A percentile compares a stretch with the other conserved stretches of the same genome.
Conservation (phyloP, 64 coral and sea anemone species). For the Anthopleura sola region DNA sequence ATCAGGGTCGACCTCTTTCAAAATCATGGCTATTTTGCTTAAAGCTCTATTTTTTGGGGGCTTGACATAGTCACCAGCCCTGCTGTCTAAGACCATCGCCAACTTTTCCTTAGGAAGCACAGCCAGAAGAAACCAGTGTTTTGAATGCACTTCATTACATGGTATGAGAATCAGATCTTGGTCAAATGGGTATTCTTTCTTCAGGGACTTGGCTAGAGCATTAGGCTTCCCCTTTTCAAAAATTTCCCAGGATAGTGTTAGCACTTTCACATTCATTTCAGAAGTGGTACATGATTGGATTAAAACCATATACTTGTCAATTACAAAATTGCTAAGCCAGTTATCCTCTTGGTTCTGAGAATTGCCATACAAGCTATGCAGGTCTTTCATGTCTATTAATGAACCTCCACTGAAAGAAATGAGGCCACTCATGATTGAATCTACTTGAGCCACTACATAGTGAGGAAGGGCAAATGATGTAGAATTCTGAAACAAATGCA, state of each 20-base stretch:
- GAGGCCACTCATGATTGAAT: no score
- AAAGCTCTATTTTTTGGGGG: constrained; percentile 29
- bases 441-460: no score
- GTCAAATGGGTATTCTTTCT: constrained; percentile 9
- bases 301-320: no score
- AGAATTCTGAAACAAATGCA: no score
- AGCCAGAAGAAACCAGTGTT: constrained; percentile 58
- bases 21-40: constrained; percentile 68
- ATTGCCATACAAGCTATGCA: no score
- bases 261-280: constrained; percentile 45
- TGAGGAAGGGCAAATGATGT: no score
- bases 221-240: neutral
- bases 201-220: neutral
- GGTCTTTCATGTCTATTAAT: no score
- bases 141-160: constrained; percentile 31
- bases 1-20: no score
- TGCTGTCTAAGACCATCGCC: constrained; percentile 46
- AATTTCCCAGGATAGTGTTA: constrained; percentile 23
- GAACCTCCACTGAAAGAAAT: no score
- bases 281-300: constrained; percentile 60
- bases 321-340: no score
- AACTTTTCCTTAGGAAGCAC: constrained; percentile 60
- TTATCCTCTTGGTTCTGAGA: no score
- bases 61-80: constrained; percentile 56
- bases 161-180: neutral